Evolutionary conservation across 2,797 vertebrate genomes (phyloP).

Genomic region (Chromis chromis): DNA sequence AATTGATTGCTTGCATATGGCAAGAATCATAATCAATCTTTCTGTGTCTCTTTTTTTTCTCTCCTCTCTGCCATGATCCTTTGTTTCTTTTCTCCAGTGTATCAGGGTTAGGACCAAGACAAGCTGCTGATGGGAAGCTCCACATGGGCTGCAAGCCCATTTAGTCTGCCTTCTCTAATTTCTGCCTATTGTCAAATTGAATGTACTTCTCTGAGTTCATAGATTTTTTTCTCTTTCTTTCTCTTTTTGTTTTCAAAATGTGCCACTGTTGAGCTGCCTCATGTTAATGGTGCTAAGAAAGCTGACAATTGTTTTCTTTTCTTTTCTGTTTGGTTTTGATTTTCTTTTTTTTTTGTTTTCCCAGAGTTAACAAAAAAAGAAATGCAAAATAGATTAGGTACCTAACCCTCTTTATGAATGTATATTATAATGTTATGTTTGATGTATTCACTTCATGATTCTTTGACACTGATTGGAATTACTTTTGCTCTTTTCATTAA

Average conservation of each 20-base stretch:
- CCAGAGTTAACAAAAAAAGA: constrained; percentile 83
- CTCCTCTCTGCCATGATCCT: constrained; percentile 77
- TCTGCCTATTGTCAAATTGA: constrained; percentile 98
- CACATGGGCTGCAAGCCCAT: constrained; percentile 83
- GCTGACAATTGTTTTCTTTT: constrained; percentile 74
- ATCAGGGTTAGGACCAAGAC: constrained; percentile 86
- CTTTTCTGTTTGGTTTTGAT: constrained; percentile 50
- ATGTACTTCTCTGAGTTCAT: constrained; percentile 94
- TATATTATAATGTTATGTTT: constrained; percentile 97
- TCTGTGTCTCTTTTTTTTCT: constrained; percentile 69
- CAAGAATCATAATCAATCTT: constrained; percentile 78
- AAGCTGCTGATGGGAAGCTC: constrained; percentile 85
- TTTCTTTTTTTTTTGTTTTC: constrained; percentile 68
- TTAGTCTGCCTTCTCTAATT: constrained; percentile 89
- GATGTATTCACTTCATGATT: constrained; percentile 97
- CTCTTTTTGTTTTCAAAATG: constrained; percentile 74
- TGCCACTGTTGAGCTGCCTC: constrained; percentile 97
- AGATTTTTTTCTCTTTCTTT: constrained; percentile 31
- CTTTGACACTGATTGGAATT: constrained; percentile 95
- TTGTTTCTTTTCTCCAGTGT: constrained; percentile 83
- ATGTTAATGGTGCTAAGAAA: constrained; percentile 97
- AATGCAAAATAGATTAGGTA: constrained; percentile 85
- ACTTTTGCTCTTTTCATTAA: constrained; percentile 97
- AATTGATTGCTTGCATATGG: constrained; percentile 74
- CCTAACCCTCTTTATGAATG: constrained; percentile 96